Evolutionary conservation across 2,888 invertebrate genomes (phyloP).

Genomic region (Augochlorella aurata): DNA sequence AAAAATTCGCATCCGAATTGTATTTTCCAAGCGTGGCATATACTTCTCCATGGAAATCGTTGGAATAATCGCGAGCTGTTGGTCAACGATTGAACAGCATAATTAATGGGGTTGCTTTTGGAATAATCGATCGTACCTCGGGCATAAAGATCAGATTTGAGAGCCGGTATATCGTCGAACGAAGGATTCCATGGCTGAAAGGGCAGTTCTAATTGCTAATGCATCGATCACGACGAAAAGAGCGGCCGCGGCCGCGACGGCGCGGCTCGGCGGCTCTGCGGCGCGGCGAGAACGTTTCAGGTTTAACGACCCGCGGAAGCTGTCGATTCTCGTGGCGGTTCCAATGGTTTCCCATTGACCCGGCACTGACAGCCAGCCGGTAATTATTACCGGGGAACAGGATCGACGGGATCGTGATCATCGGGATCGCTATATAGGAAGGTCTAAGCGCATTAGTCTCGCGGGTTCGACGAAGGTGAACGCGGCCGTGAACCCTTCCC

Average conservation of each 20-base stretch:
- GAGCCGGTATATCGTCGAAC: no score
- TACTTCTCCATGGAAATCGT: no score
- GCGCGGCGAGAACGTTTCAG: constrained; percentile 57
- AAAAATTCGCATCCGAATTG: no score
- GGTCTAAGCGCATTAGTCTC: constrained; percentile 50
- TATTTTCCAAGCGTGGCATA: no score
- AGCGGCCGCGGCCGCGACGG: constrained; percentile 17
- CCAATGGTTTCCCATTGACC: constrained; percentile 65
- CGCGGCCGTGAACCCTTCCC: constrained; percentile 55
- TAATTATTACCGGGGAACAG: constrained; percentile 67
- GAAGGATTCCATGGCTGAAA: neutral
- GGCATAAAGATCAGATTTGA: neutral
- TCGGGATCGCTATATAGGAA: constrained; percentile 46
- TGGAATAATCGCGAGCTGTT: no score
- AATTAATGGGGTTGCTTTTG: no score
- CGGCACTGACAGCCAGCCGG: constrained; percentile 62
- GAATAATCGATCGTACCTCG: neutral
- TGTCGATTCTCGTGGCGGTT: constrained; percentile 64
- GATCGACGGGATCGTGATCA: constrained; percentile 66
- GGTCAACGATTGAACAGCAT: no score
- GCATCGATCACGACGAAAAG: constrained; percentile 61
- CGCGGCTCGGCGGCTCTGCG: constrained; percentile 3
- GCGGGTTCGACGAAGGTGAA: constrained; percentile 53
- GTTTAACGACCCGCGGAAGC: constrained; percentile 67
- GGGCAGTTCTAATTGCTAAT: constrained; percentile 54